Base-by-base conservation (phyloP, 2,888 invertebrate genomes). In the Caenorhabditis wallacei region DNA sequence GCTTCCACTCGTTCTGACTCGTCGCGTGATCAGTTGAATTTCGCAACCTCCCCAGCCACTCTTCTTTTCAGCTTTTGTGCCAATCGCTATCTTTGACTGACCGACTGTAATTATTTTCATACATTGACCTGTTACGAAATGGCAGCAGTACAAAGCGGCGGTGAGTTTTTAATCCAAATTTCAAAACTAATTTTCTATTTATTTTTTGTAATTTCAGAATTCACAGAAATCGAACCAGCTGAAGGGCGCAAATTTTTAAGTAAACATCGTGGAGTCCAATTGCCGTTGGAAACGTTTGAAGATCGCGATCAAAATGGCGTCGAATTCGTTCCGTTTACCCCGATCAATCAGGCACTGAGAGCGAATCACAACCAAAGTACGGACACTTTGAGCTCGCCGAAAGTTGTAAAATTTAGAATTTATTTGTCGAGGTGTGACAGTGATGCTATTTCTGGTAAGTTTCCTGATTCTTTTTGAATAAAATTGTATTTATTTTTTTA, bases 351-450 rank as follows among this genome's bases (percentile, higher is more conserved):
- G 10, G 54, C 78, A n/a, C 11, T 78, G 26, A 26, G 43, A 54
- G 68, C 24, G 10, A 40, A 35, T 18, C 78, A 69, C 54, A 78
- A 69, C 13, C 78, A 69, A 48, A 78, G 69, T 46, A 78, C 78
- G 8, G 78, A 69, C 16, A 78, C 78, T 43, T 69, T 63, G 48
- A 63, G 46, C 11, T 46, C 78, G 13, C 35, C 40, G 13, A 69
- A 61, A 54, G 46, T 63, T 30, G 80, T 80, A 8, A 80, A 80
- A 37, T 80, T 74, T 40, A 53, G 74, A 8, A 74, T 80, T 35
- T 80, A 74, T 53, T 37, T 80, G 61, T 59, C 80, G 22, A 30
- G 74, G 63, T 16, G 48, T 4, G 74, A 74, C 20, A 51, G n/a
- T 16, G 16, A 13, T 13, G 63, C 54, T 10, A 53, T 54, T 37